Evolutionary conservation across 2,797 vertebrate species (phyloP), one percentile per base, ranked within the genome.

Genomic region (Sebastes matsubarae): DNA sequence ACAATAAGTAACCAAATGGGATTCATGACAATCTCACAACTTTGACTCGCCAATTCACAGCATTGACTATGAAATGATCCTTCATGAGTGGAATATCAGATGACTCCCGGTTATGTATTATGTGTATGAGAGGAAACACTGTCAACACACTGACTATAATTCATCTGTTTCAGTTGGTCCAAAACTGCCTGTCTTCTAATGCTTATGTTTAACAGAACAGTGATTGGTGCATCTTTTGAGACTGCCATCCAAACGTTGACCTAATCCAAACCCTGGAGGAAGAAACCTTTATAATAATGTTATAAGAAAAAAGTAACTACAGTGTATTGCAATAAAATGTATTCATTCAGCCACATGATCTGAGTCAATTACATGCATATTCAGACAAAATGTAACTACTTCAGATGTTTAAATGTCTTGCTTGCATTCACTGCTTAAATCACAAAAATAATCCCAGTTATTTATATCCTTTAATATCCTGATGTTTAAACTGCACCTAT

Each of bases 1-100:
- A 92, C 90, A 94, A 93, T 87, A 79, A 83, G 77, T 83, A 90
- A 84, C 80, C 86, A 87, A 88, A 78, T 82, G 81, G 92, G 92
- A 93, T 88, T 92, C 57, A 88, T 80, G 69, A 83, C 73, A 87
- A 76, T 85, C 80, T 84, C 76, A 79, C 78, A 81, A 85, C 74
- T 74, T 80, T 66, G 80, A 87, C 50, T 74, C 57, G 59, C 63
- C 59, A 78, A 83, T 83, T 87, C 65, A 63, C 63, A 78, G 72
- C 71, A 75, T n/a, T 83, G 86, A 85, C 80, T 86, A 72, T 71
- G 79, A 81, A 78, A 81, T 68, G 16, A 88, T 84, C 63, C 67
- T 80, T 60, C 60, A 79, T 54, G 38, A 71, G 52, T 20, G 69
- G 73, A 89, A 88, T 87, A 79, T 71, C 18, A 57, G 65, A 85